Evolutionary conservation across 2,113 vertebrate species (phyloP).

Genomic region (Proteles cristata): DNA sequence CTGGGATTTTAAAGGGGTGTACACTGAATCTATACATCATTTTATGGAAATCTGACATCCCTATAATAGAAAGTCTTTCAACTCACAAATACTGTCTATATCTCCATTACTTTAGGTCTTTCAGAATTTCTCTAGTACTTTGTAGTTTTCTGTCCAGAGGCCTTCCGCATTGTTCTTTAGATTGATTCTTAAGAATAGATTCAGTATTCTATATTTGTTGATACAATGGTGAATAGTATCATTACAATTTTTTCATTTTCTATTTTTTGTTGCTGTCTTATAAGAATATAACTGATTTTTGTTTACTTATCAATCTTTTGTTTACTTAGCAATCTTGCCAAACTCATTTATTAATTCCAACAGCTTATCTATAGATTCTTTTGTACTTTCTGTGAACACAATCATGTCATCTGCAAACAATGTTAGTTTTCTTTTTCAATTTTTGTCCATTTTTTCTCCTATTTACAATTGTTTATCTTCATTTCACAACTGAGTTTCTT

Average conservation of each 20-base stretch:
- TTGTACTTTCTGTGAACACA: neutral
- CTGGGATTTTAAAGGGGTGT: neutral
- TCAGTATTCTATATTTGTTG: neutral
- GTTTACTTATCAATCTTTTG: neutral
- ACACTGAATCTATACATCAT: neutral
- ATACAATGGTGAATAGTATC: neutral
- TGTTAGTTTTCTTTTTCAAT: neutral
- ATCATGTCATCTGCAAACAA: neutral
- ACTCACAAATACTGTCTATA: neutral
- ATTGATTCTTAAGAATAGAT: neutral
- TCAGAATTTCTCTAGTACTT: neutral
- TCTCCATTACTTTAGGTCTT: neutral
- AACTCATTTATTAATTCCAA: slow-evolving; percentile 19
- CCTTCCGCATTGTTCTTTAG: neutral
- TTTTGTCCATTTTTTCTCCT: neutral
- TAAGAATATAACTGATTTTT: neutral
- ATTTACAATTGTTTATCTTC: slow-evolving; percentile 5
- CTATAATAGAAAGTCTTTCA: neutral
- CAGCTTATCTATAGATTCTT: neutral
- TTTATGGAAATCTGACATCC: neutral
- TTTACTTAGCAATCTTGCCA: neutral
- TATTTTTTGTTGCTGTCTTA: neutral
- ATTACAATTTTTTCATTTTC: neutral
- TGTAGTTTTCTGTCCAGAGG: neutral
- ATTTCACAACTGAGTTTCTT: neutral